Base-by-base conservation (phyloP, 1,140 invertebrate species). In the Monomorium pharaonis region DNA sequence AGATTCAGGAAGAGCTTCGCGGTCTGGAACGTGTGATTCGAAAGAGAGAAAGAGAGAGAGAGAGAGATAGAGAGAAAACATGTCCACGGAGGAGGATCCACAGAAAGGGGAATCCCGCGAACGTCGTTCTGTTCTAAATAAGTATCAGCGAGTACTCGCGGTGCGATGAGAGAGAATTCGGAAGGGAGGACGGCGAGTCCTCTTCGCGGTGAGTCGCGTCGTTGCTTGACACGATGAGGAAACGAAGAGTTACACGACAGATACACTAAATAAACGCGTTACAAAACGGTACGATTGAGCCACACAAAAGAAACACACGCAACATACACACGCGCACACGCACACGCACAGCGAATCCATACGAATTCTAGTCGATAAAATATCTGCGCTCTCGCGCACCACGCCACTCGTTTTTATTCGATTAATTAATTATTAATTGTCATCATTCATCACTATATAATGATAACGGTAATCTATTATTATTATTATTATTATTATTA, bases 281-380 rank as follows among this genome's bases (percentile, higher is more conserved):
- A 80, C 44, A 27, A 84, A 81, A 65, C 91, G 92, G 92, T 93
- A 94, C 92, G 92, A 95, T 67, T 83, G 91, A 93, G 90, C 92
- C 92, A 94, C 94, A 93, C 92, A 93, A 80, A 16, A 18, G 63
- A 30, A 54, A 12, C 18, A 33, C 33, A 80, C 51, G 74, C 60
- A 62, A n/a, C n/a, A 12, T 24, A 83, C 44, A 80, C 62, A 87
- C 60, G 3, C 30, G 27, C 51, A 81, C 56, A 84, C n/a, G 24
- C 16, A 16, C 21, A 80, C 54, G 74, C 69, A 84, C 51, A 72
- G 76, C 70, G 51, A 86, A 93, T 92, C 94, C 92, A 93, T 93
- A 94, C 94, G 90, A 95, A 95, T 95, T 95, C 95, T 95, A 95
- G 95, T 95, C 95, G 94, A 94, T 88, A 94, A 93, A 91, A 95